Evolutionary conservation across 1,140 invertebrate genomes (phyloP).

Genomic region (Sweltsa coloradensis): DNA sequence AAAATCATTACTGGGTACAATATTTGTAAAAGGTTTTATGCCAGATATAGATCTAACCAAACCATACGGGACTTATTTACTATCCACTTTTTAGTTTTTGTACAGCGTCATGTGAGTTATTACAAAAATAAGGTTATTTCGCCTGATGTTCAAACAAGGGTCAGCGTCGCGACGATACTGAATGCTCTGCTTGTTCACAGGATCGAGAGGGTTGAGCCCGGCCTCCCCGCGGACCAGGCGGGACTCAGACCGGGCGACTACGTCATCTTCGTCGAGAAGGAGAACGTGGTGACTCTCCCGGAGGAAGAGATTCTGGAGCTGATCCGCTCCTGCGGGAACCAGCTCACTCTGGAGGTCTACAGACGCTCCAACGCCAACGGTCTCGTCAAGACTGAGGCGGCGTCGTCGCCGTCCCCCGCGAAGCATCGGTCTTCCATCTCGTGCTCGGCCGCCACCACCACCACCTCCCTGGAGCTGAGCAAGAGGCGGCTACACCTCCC

Average conservation of each 20-base stretch:
- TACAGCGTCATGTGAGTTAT: no score
- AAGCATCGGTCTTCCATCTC: slow-evolving; percentile 22
- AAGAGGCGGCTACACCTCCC: slow-evolving; percentile 52
- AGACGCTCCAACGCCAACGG: slow-evolving; percentile 33
- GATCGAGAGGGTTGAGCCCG: slow-evolving; percentile 72
- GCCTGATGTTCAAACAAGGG: no score
- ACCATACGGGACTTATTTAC: no score
- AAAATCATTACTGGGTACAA: no score
- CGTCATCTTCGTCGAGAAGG: slow-evolving; percentile 73
- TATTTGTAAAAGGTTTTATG: no score
- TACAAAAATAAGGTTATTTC: no score
- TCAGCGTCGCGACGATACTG: background rate
- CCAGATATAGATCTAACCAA: no score
- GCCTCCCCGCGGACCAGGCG: slow-evolving; percentile 64
- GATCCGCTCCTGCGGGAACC: slow-evolving; percentile 59
- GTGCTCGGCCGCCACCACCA: slow-evolving; percentile 24
- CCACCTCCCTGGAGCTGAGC: slow-evolving; percentile 36
- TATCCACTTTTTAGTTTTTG: no score
- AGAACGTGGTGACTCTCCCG: slow-evolving; percentile 68
- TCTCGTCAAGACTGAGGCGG: slow-evolving; percentile 1
- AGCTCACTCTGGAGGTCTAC: slow-evolving; percentile 64
- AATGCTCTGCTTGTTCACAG: slow-evolving; percentile 25
- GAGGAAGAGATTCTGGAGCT: slow-evolving; percentile 68
- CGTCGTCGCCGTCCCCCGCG: background rate
- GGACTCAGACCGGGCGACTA: slow-evolving; percentile 72